These are phyloP conservation scores for Eutolmus rufibarbis DNA, from an alignment of 2,888 invertebrate species.

Conservation along the genomic window DNA sequence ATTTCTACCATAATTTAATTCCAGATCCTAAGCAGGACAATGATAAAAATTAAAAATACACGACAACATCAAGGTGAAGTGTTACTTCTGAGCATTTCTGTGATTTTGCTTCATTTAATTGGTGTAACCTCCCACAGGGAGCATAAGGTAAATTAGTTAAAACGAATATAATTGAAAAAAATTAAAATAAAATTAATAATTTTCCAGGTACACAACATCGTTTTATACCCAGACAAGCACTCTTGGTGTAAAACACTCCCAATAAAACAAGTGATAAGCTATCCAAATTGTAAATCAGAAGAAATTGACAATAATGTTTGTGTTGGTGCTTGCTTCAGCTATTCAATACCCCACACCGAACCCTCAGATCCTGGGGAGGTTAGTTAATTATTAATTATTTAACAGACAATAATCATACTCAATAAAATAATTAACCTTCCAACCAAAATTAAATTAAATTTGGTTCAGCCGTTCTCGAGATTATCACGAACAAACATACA, in stretches of 20 bases:
- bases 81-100: neutral
- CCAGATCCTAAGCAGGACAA: neutral
- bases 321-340: constrained; percentile 75
- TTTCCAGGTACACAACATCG: constrained; percentile 70
- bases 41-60: neutral
- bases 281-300: constrained; percentile 70
- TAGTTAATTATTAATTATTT: constrained; percentile 46
- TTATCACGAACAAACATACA: too few relatives aligned
- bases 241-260: constrained; percentile 75
- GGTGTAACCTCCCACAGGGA: constrained; percentile 40
- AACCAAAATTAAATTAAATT: too few relatives aligned
- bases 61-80: neutral
- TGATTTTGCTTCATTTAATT: neutral
- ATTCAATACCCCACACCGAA: constrained; percentile 72
- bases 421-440: too few relatives aligned
- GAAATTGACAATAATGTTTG: constrained; percentile 76
- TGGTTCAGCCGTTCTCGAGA: too few relatives aligned
- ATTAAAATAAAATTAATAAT: too few relatives aligned
- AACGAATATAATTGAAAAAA: neutral
- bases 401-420: neutral
- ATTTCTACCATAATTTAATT: neutral
- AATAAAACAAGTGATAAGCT: constrained; percentile 73
- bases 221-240: constrained; percentile 73
- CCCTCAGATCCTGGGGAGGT: constrained; percentile 73
- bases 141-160: constrained; percentile 39